These are phyloP conservation scores for cattle (Bos taurus) DNA, from an alignment of 2,113 vertebrate genomes.

Conservation along the genomic window ARS-UCD2.0 NC_037328.1:110625001-110625500, in stretches of 20 bases:
- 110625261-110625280: background rate
- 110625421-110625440: background rate
- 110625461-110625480: background rate
- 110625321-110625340: background rate
- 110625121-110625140: background rate
- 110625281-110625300: background rate
- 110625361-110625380: background rate
- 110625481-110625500: background rate
- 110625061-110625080: background rate
- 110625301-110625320: background rate
- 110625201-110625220: background rate
- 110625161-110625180: background rate
- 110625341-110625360: background rate
- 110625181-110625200: background rate
- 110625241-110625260: background rate
- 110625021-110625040: background rate
- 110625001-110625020: background rate
- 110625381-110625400: background rate
- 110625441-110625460: background rate
- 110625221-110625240: background rate
- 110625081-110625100: background rate
- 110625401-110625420: background rate
- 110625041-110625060: background rate
- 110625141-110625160: background rate
- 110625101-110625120: background rate